Base-by-base conservation (phyloP, 2,888 invertebrate genomes). In the Drosophila mimetica region DNA sequence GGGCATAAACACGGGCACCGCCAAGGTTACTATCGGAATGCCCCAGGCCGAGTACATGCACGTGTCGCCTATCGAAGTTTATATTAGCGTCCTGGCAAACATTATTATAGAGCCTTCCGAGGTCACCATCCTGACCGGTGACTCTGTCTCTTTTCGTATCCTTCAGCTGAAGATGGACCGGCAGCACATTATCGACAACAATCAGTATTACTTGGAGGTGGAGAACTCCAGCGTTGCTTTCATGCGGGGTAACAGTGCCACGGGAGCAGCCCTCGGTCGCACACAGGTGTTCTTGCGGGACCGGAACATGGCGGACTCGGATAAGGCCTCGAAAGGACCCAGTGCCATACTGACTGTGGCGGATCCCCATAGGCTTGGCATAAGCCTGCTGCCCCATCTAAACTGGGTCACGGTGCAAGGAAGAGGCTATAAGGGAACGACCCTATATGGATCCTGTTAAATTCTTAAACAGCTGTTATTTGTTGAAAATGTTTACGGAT, bases 71-170 rank as follows among this genome's bases (percentile, higher is more conserved):
- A 93, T 94, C 50, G 94, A 94, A 89, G 95, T 97, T 39, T 94
- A 94, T 60, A 93, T 99, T 76, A 95, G 96, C 86, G 98, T 99
- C 2, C 95, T 98, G 39, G 98, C 99, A 3, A 99, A 99, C 93
- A 94, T 99, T n/a, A 95, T 98, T 51, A 93, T 99, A 22, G 95
- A 96, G 72, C 99, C 99, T 1, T 95, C 96, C 0, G 96, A 97
- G 85, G 96, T 96, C 4, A 95, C 95, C 80, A 93, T 99, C 47
- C 94, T 98, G 82, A 94, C 94, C 11, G 95, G 96, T 8, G 96
- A 98, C 81, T 92, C 93, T n/a, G 93, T 97, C 9, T 92, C 93
- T 16, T 96, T 96, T 86, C 94, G 93, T 86, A 94, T 96, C 72
- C 93, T 95, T 79, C 95, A 95, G 93, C 92, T 95, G 58, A 94